Evolutionary conservation across 2,888 invertebrate species (phyloP), one percentile per base, ranked within the genome.

Genomic region (Trichogramma dendrolimi): DNA sequence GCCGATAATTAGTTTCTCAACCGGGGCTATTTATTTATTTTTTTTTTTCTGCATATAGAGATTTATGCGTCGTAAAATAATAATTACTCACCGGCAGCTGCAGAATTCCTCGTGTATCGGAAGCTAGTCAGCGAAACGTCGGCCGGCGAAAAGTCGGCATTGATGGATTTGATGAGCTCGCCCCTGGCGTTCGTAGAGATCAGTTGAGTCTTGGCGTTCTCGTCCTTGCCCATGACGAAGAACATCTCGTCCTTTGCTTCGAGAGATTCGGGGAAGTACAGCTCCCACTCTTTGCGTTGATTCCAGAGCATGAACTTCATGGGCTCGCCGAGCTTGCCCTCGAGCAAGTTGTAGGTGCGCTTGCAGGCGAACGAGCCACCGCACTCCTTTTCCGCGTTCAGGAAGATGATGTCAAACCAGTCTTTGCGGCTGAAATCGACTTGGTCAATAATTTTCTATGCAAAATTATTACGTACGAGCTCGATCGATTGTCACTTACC

Each of bases 281-380:
- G 14, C 8, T 10, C 11, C 27, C 39, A 49, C 7, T 49, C 60
- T 5, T 55, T 46, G 6, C 8, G 42, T 4, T 47, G 10, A 5
- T 60, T 14, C 11, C 53, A 42, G 4, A 60, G n/a, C 0, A 4
- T 4, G 50, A 60, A 60, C 8, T 48, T 39, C 38, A 4, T 53
- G 8, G 63, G 60, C 27, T 57, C 10, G 44, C 56, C 11, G 14
- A 63, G 38, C 1, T 46, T 41, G 4, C 39, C 6, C 38, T 49
- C 50, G 4, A 2, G 5, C 11, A 60, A 43, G 44, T 44, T n/a
- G 48, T 49, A 63, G 1, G 4, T 46, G 40, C 51, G 54, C 41
- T 49, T 55, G 57, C 63, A 60, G n/a, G 49, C 38, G 41, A 42
- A 56, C 2, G 44, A 44, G 7, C 60, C 56, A 38, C 59, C 56